These are phyloP conservation scores for Phaenicophaeus curvirostris DNA, from an alignment of 2,797 vertebrate species.

Conservation along the genomic window DNA sequence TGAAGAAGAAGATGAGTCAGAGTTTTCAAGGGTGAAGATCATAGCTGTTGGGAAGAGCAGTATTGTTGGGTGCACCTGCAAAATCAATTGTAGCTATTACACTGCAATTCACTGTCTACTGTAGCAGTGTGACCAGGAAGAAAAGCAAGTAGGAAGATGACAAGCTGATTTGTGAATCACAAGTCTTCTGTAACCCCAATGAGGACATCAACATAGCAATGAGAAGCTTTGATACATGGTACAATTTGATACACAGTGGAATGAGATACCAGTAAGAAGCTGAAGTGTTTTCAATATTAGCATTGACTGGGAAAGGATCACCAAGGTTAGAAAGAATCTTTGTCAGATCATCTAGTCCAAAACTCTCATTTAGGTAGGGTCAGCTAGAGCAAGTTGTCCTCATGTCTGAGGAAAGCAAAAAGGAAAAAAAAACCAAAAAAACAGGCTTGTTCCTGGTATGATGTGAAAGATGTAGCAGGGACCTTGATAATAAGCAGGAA, in stretches of 20 bases:
- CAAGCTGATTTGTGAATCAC: background rate
- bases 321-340: background rate
- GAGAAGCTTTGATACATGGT: background rate
- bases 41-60: background rate
- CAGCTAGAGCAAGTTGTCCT: background rate
- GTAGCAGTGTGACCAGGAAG: background rate
- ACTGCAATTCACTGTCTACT: background rate
- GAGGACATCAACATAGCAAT: accelerated
- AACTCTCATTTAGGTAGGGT: background rate
- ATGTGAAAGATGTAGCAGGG: background rate
- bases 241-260: background rate
- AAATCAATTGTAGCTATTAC: background rate
- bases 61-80: background rate
- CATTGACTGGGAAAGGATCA: background rate
- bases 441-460: background rate
- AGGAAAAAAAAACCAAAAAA: too few relatives aligned
- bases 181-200: background rate
- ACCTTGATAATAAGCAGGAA: background rate
- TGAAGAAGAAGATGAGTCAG: background rate
- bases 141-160: background rate
- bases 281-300: background rate
- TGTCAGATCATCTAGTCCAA: background rate
- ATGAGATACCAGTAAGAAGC: background rate
- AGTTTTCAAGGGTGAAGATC: background rate
- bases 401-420: background rate